Evolutionary conservation across 2,888 invertebrate species (phyloP), one percentile per base, ranked within the genome.

Genomic region (Folsomia candida): DNA sequence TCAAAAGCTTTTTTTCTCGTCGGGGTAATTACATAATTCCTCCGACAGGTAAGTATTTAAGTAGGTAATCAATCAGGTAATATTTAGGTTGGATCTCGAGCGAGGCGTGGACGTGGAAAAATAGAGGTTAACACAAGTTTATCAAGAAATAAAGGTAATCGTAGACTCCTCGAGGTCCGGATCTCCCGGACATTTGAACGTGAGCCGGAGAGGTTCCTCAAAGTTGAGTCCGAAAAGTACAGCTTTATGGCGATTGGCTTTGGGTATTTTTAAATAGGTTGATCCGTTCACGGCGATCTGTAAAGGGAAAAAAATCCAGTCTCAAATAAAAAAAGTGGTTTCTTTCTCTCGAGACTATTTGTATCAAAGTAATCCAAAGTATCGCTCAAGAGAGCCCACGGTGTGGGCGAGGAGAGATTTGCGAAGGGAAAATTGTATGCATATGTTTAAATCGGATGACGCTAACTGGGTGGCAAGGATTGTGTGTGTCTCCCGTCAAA

Each of bases 281-380:
- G 65, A 72, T 9, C 78, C 80, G 67, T 81, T 80, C 22, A 80
- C 80, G 54, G 73, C 80, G 66, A 81, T 80, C 81, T 81, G 70
- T 22, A 70, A 72, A 62, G 28, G 66, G 47, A 58, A 68, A 57
- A 22, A 60, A 65, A 29, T n/a, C n/a, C n/a, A n/a, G 64, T 51
- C 14, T 14, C 11, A 20, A 24, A 9, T 24, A 54, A 66, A 51
- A 25, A 66, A 11, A 64, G 25, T 29, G 47, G 14, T 62, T 28
- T 28, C 11, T 3, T 9, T 62, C 22, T 6, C 60, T 25, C n/a
- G n/a, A n/a, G n/a, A n/a, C n/a, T n/a, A n/a, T n/a, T 11, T 27
- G 22, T 62, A 28, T 37, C 22, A 1, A 62, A 27, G 28, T 20
- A n/a, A n/a, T n/a, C n/a, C n/a, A n/a, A n/a, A n/a, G n/a, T n/a